Conservation (phyloP, 2,113 vertebrate species). For the zebrafish (Danio rerio) region DNA sequence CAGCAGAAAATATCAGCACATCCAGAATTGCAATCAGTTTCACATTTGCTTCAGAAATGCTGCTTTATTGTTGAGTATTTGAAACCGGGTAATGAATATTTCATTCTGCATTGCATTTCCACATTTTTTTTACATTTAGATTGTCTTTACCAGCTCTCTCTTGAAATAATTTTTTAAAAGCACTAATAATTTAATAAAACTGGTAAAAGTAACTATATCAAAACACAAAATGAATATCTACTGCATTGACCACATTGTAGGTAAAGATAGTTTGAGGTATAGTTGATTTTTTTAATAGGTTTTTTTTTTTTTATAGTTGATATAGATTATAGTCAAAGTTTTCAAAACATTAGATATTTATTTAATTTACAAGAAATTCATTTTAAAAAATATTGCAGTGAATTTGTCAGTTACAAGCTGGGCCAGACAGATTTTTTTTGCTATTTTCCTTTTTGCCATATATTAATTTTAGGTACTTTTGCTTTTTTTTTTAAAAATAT, state of each 20-base stretch:
- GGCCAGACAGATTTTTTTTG: no score
- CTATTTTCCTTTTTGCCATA: no score
- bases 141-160: neutral
- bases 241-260: neutral
- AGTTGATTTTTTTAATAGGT: no score
- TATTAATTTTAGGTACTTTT: no score
- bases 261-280: no score
- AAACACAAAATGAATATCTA: neutral
- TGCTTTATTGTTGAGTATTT: neutral
- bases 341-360: no score
- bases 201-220: neutral
- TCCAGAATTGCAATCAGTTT: neutral
- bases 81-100: neutral
- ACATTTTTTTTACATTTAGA: neutral
- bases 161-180: neutral
- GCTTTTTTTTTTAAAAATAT: no score
- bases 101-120: neutral
- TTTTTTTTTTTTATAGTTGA: no score
- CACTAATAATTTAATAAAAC: neutral
- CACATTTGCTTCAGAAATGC: neutral
- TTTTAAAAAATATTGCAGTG: no score
- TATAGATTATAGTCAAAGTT: no score
- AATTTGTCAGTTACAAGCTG: no score
- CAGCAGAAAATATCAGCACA: neutral
- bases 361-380: no score